phyloP scores from a whole-genome alignment of 2,113 vertebrate genomes.

The Phaetusa simplex region DNA sequence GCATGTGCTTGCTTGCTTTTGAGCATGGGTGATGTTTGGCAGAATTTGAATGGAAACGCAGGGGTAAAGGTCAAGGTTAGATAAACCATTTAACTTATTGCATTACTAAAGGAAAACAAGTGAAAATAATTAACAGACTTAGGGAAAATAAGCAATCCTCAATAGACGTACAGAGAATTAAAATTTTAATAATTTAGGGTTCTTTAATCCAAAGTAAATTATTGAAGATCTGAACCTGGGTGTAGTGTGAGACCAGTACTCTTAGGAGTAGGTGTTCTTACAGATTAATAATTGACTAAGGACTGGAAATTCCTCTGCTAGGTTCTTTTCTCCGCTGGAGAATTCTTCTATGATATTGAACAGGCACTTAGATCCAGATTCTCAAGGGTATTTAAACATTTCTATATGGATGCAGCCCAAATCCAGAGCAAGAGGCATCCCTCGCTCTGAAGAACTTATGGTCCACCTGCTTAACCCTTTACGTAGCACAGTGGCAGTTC shows the following conservation, averaged over 20 bases:
- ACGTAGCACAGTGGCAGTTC: not conserved
- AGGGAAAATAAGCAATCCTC: not conserved
- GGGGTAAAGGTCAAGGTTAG: not conserved
- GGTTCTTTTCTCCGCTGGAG: not conserved
- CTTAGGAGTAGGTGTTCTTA: not conserved
- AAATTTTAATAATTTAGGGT: slow-evolving; percentile 11
- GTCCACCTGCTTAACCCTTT: not conserved
- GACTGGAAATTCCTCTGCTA: not conserved
- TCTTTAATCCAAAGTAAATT: not conserved
- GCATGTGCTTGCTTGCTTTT: not conserved
- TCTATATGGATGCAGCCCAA: not conserved
- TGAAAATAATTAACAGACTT: not conserved
- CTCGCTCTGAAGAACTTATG: not conserved
- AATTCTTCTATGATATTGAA: not conserved
- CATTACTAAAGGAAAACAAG: not conserved
- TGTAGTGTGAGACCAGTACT: not conserved
- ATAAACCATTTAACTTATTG: not conserved
- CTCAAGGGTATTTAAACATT: not conserved
- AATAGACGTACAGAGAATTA: not conserved
- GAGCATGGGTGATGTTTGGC: not conserved
- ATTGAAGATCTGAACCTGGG: not conserved
- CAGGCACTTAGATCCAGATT: not conserved
- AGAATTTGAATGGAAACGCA: not conserved
- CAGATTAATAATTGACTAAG: slow-evolving; percentile 19
- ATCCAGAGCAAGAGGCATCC: not conserved